These are phyloP conservation scores for Latrodectus elegans DNA, from an alignment of 2,888 invertebrate genomes.

Conservation along the genomic window DNA sequence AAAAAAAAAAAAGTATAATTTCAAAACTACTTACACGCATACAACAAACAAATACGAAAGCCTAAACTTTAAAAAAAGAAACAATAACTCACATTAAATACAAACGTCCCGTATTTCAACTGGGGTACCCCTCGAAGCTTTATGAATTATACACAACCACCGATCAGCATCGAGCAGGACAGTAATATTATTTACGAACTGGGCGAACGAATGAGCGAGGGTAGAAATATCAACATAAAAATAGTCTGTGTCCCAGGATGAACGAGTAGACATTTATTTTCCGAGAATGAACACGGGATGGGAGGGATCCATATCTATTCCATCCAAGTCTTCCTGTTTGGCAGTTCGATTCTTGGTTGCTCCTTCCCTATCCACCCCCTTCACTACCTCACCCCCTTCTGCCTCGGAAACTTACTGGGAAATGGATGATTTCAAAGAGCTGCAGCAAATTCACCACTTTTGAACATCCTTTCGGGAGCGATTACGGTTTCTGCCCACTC, in stretches of 20 bases:
- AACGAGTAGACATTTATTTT: slow-evolving; percentile 48
- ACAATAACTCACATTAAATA: slow-evolving; percentile 1
- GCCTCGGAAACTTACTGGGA: slow-evolving; percentile 36
- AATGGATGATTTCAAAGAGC: slow-evolving; percentile 48
- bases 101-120: background rate
- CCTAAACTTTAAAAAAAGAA: background rate
- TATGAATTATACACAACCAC: slow-evolving; percentile 41
- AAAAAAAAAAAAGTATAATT: too few relatives aligned
- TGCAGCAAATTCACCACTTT: slow-evolving; percentile 43
- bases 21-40: too few relatives aligned
- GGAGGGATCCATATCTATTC: slow-evolving; percentile 57
- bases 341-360: background rate
- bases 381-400: background rate
- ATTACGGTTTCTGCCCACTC: slow-evolving; percentile 61
- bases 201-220: background rate
- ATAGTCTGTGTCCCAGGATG: slow-evolving; percentile 39
- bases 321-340: slow-evolving; percentile 43
- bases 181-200: slow-evolving; percentile 32
- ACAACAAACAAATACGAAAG: too few relatives aligned
- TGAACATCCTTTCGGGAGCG: slow-evolving; percentile 54
- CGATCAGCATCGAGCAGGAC: slow-evolving; percentile 9
- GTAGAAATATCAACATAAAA: slow-evolving; percentile 32
- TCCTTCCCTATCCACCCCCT: slow-evolving; percentile 13
- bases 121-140: background rate
- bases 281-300: slow-evolving; percentile 52